Evolutionary conservation across 2,113 vertebrate genomes (phyloP).

Genomic region (Paralichthys olivaceus): DNA sequence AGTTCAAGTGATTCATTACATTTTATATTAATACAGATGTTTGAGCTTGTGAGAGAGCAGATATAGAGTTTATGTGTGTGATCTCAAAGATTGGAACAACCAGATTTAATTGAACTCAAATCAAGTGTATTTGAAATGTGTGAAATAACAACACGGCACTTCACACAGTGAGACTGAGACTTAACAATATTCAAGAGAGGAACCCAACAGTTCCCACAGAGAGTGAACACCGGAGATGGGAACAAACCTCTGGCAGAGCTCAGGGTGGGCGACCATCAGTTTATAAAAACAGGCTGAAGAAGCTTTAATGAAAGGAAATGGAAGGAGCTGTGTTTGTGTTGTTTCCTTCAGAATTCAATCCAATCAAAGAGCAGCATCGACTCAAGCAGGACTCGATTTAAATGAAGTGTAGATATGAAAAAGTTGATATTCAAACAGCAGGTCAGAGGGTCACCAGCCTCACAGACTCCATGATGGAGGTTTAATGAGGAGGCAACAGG

Average conservation of each 20-base stretch:
- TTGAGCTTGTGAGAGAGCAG: too few relatives aligned
- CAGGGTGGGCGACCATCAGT: not conserved
- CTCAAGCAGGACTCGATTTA: not conserved
- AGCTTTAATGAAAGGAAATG: too few relatives aligned
- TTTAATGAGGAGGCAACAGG: conserved; percentile 27
- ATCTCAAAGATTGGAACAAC: too few relatives aligned
- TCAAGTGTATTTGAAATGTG: too few relatives aligned
- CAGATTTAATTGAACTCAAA: too few relatives aligned
- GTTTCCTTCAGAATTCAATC: not conserved
- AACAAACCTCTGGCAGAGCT: not conserved
- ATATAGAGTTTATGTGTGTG: too few relatives aligned
- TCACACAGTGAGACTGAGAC: too few relatives aligned
- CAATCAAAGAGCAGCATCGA: not conserved
- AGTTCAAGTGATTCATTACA: too few relatives aligned
- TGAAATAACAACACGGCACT: too few relatives aligned
- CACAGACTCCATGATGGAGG: too few relatives aligned
- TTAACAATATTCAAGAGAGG: not conserved
- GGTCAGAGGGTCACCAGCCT: conserved; percentile 39
- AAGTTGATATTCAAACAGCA: not conserved
- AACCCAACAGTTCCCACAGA: not conserved
- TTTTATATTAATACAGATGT: too few relatives aligned
- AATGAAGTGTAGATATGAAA: not conserved
- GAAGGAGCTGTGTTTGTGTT: not conserved
- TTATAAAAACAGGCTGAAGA: not conserved
- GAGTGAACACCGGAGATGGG: not conserved